Base-by-base conservation (phyloP, 1,140 invertebrate species). In the Cryptotermes secundus region DNA sequence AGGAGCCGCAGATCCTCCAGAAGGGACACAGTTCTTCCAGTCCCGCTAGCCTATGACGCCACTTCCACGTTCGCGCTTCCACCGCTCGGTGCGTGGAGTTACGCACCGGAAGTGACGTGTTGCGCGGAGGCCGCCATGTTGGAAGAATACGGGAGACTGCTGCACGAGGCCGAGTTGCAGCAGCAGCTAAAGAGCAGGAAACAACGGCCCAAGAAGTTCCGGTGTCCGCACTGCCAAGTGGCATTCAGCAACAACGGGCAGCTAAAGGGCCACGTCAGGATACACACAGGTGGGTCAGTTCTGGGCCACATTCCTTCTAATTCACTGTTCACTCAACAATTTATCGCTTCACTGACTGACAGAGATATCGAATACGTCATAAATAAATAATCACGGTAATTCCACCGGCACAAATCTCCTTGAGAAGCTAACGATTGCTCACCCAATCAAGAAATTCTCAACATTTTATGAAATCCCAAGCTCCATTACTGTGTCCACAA, bases 211-310 rank as follows among this genome's bases (percentile, higher is more conserved):
- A 98, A 98, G 89, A 96, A 96, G 86, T 98, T 97, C 88, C 94
- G 94, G 85, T 98, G 97, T 89, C 95, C 95, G 0, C 94, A 96
- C 87, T 98, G 97, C 88, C 92, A 96, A 84, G 96, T 97, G 0
- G 96, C 95, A 0, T 98, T 98, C 88, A 97, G 96, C 49, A 98
- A 98, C 88, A 97, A 97, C 88, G 97, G 97, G 0, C 97, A 98
- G 87, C 91, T 98, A 0, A 97, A 96, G 89, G 97, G 97, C 84
- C 97, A 98, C 88, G 93, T 97, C 26, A 91, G 97, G 34, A 98
- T 98, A 80, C 97, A 98, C 88, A 98, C 97, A 65, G 97, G 96
- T 93, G 89, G 0, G 26, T 79, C 12, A 6, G 24, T n/a, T n/a
- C n/a, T n/a, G n/a, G n/a, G n/a, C n/a, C n/a, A n/a, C n/a, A n/a